phyloP scores from a whole-genome alignment of 2,113 vertebrate genomes.

The Lota lota region DNA sequence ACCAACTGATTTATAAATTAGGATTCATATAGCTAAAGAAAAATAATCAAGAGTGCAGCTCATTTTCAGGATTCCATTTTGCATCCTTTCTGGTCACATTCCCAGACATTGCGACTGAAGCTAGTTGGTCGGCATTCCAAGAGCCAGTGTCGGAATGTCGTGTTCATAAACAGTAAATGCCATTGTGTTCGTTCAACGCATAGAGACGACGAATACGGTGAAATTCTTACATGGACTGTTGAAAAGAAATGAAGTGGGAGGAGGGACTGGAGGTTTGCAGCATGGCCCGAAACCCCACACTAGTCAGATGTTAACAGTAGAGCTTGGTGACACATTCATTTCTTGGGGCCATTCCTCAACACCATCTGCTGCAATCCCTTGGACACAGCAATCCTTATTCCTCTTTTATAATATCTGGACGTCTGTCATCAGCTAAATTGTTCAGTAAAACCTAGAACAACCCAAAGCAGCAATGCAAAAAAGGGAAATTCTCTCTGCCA shows the following conservation, averaged over 20 bases:
- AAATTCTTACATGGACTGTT: slow-evolving; percentile 8
- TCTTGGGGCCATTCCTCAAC: too few species aligned
- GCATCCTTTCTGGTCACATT: slow-evolving; percentile 2
- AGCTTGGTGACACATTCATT: too few species aligned
- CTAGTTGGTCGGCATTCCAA: slow-evolving; percentile 32
- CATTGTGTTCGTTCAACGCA: slow-evolving; percentile 10
- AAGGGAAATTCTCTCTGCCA: neutral
- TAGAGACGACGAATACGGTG: slow-evolving; percentile 12
- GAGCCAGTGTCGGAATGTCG: slow-evolving; percentile 20
- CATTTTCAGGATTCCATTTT: neutral
- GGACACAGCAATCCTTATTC: neutral
- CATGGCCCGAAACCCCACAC: too few species aligned
- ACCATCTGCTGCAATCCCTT: too few species aligned
- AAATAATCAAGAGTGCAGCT: neutral
- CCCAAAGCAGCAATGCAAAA: slow-evolving; percentile 14
- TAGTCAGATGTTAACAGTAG: too few species aligned
- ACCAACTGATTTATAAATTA: neutral
- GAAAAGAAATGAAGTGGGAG: too few species aligned
- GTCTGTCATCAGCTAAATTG: slow-evolving; percentile 16
- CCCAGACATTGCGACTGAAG: neutral
- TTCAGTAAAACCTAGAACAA: slow-evolving; percentile 4
- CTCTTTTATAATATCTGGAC: slow-evolving; percentile 24
- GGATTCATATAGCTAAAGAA: neutral
- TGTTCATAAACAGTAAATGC: neutral
- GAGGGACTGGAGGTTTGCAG: too few species aligned